Evolutionary conservation across 30 jellyfish, hydroid and myxozoan genomes (phyloP).

Genomic region (Phacellophora camtschatica): DNA sequence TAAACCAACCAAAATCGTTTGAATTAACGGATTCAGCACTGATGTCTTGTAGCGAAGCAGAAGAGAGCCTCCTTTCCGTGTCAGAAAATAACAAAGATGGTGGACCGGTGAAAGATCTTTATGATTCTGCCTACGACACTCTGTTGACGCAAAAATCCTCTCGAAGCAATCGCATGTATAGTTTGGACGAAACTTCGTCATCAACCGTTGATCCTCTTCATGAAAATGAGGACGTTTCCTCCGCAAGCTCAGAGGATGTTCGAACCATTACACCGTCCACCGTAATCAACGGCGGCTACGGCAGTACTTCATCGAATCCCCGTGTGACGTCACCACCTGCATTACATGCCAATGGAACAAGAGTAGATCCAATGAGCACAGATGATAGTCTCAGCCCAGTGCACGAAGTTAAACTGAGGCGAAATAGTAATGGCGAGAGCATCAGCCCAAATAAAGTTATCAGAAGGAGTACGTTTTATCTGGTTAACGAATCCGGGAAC

Average conservation of each 20-base stretch:
- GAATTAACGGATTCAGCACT: constrained; percentile 83
- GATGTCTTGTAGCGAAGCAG: constrained; percentile 86
- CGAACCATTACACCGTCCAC: constrained; percentile 66
- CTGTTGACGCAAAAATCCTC: constrained; percentile 88
- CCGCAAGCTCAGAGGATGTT: constrained; percentile 62
- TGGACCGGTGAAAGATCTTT: constrained; percentile 53
- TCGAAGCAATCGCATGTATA: constrained; percentile 64
- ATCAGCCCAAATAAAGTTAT: constrained; percentile 56
- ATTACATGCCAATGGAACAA: not conserved
- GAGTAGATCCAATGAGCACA: constrained; percentile 41
- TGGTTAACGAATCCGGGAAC: constrained; percentile 49
- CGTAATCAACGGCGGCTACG: constrained; percentile 60
- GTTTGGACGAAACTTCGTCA: constrained; percentile 54
- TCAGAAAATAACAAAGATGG: constrained; percentile 45
- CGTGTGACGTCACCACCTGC: not conserved
- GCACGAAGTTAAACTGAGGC: constrained; percentile 76
- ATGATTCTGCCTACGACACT: constrained; percentile 98
- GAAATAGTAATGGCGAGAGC: constrained; percentile 35
- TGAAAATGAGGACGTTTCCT: constrained; percentile 45
- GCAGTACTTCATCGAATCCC: constrained; percentile 34
- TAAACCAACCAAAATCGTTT: constrained; percentile 16
- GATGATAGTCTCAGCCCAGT: constrained; percentile 70
- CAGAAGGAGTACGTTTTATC: constrained; percentile 51
- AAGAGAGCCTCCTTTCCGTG: constrained; percentile 57
- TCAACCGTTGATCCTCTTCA: constrained; percentile 13